These are phyloP conservation scores for Palloptera scutellata DNA, from an alignment of 2,888 invertebrate genomes.

Conservation along the genomic window DNA sequence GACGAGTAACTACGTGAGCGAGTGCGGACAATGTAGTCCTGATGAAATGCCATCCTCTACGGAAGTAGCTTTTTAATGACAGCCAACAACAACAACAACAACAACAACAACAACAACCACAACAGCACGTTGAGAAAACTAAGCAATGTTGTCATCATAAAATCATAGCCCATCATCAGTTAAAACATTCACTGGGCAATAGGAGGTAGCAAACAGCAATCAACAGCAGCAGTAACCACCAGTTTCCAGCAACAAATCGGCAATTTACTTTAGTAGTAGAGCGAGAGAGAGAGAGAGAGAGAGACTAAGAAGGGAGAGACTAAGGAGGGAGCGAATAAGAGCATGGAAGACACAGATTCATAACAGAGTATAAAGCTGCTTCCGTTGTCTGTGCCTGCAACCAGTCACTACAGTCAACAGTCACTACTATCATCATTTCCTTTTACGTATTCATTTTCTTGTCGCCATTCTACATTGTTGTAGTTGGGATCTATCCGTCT, in stretches of 20 bases:
- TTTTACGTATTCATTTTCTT: conserved; percentile 30
- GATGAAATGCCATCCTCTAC: neutral
- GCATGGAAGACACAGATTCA: too few species aligned
- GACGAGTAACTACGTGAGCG: too few species aligned
- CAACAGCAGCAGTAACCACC: neutral
- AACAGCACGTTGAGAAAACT: neutral
- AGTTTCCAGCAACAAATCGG: neutral
- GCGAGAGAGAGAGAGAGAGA: too few species aligned
- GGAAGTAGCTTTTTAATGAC: conserved; percentile 3
- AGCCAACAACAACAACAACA: conserved; percentile 4
- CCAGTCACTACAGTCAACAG: conserved; percentile 1
- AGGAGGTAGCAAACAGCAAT: neutral
- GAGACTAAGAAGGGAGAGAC: too few species aligned
- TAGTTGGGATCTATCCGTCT: neutral
- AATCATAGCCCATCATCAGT: neutral
- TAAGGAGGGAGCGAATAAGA: too few species aligned
- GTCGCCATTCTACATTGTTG: neutral
- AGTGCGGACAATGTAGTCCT: neutral
- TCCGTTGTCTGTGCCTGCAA: too few species aligned
- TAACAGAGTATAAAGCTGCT: too few species aligned
- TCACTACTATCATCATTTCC: too few species aligned
- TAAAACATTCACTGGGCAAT: neutral
- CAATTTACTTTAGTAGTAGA: too few species aligned
- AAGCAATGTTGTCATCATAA: neutral
- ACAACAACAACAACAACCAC: neutral